Percentiles rank a stretch among this genome's conserved stretches.
These are phyloP conservation scores for Cephalopholis sonnerati DNA, from an alignment of 2,113 vertebrate species.

Conservation along the genomic window DNA sequence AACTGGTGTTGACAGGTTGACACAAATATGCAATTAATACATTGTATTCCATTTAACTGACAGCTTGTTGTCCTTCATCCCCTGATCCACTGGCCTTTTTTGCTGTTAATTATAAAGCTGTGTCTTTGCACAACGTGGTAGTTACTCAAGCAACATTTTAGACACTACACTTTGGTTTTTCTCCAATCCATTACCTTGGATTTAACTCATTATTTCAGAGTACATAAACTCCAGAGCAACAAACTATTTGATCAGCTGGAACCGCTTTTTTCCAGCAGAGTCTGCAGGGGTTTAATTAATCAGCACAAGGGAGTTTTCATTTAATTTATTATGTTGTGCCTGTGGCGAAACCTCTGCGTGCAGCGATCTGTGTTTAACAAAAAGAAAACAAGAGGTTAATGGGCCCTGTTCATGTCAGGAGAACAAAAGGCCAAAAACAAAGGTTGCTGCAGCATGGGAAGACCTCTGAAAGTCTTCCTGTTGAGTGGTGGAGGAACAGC, in stretches of 20 bases:
- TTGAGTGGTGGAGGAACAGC: slow-evolving; percentile 31
- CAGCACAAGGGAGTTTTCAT: slow-evolving; percentile 2
- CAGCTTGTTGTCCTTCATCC: not conserved
- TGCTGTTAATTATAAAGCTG: slow-evolving; percentile 4
- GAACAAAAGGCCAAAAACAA: slow-evolving; percentile 59
- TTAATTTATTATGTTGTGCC: not conserved
- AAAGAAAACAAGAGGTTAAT: slow-evolving; percentile 46
- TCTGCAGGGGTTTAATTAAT: slow-evolving; percentile 20
- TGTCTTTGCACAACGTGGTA: not conserved
- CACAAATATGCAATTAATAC: not conserved
- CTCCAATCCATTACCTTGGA: not conserved
- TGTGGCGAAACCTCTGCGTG: slow-evolving; percentile 1
- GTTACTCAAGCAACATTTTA: slow-evolving; percentile 12
- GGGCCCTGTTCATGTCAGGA: slow-evolving; percentile 37
- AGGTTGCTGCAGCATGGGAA: slow-evolving; percentile 36
- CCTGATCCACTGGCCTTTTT: not conserved
- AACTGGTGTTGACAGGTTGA: not conserved
- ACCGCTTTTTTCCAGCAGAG: not conserved
- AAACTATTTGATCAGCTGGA: not conserved
- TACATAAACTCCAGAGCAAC: not conserved
- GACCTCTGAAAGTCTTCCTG: slow-evolving; percentile 57
- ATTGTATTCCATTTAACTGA: not conserved
- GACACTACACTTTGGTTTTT: slow-evolving; percentile 2
- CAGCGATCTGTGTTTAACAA: slow-evolving; percentile 48
- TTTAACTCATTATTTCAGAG: slow-evolving; percentile 1